These are phyloP conservation scores for Napeogenes sylphis DNA, from an alignment of 2,888 invertebrate species.

Conservation along the genomic window DNA sequence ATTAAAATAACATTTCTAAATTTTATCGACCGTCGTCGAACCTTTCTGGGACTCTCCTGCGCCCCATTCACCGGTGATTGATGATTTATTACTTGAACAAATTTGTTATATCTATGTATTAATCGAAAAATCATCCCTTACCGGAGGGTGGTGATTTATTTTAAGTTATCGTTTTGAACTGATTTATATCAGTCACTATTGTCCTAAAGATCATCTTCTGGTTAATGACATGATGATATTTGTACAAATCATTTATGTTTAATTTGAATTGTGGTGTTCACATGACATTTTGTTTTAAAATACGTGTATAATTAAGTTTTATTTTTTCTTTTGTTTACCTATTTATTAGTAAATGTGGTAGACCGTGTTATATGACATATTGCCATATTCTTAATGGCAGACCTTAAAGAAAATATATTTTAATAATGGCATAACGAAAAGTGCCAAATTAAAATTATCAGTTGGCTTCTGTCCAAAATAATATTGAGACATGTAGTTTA, in stretches of 20 bases:
- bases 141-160: slow-evolving; percentile 31
- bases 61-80: slow-evolving; percentile 37
- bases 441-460: too few relatives aligned
- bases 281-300: background rate
- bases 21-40: slow-evolving; percentile 47
- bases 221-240: background rate
- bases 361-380: too few relatives aligned
- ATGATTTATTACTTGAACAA: slow-evolving; percentile 31
- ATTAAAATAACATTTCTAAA: slow-evolving; percentile 50
- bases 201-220: slow-evolving; percentile 1
- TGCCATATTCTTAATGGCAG: too few relatives aligned
- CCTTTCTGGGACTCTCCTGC: slow-evolving; percentile 46
- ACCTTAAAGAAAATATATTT: too few relatives aligned
- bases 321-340: slow-evolving; percentile 1
- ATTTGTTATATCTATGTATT: background rate
- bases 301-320: background rate
- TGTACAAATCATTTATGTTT: background rate
- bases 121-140: slow-evolving; percentile 34
- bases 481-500: too few relatives aligned
- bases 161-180: slow-evolving; percentile 11
- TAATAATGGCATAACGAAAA: too few relatives aligned
- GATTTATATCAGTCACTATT: background rate
- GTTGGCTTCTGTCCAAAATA: too few relatives aligned
- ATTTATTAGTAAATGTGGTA: too few relatives aligned
- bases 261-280: background rate